Evolutionary conservation across 1,140 invertebrate genomes (phyloP), one percentile per base, ranked within the genome.

Genomic region (Hyles vespertilio): DNA sequence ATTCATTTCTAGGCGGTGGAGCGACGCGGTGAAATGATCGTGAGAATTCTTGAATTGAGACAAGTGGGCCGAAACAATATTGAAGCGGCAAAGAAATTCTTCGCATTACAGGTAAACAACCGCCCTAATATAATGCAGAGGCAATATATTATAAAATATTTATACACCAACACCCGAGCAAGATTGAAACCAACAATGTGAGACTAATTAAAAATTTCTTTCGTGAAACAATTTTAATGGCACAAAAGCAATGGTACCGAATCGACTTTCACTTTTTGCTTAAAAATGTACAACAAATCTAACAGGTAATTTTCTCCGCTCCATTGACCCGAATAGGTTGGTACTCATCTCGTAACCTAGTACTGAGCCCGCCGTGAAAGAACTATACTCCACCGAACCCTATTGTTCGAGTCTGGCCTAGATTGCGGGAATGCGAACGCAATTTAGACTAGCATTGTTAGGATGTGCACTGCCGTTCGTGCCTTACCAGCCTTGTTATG

Each of bases 21-120:
- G 88, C 91, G 95, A 72, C 92, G 96, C 51, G 96, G 96, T 70
- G 97, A 98, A 91, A 98, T 98, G 97, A 95, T 98, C 65, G 96
- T 98, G 46, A 92, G 96, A 68, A 94, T 97, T 77, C 92, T 98
- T 72, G 96, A 98, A 84, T 92, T 95, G 51, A 91, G 94, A 71
- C 94, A 95, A 87, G 93, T 98, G 84, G 95, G 96, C 63, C 91
- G 95, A 67, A 93, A 94, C 58, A 96, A 95, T 53, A 91, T 93
- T 54, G 96, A 97, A 71, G 93, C 94, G 58, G 95, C 95, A 60
- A 95, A 96, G 87, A 93, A 94, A 74, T 96, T 96, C 78, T 92
- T 96, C 69, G 79, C 88, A 54, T 86, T 92, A 70, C 94, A 95
- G 92, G 94, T 94, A 77, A 52, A 44, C 10, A 40, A 22, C 8